Evolutionary conservation across 2,888 invertebrate genomes (phyloP), one percentile per base, ranked within the genome.

Genomic region (Drosophila testacea): DNA sequence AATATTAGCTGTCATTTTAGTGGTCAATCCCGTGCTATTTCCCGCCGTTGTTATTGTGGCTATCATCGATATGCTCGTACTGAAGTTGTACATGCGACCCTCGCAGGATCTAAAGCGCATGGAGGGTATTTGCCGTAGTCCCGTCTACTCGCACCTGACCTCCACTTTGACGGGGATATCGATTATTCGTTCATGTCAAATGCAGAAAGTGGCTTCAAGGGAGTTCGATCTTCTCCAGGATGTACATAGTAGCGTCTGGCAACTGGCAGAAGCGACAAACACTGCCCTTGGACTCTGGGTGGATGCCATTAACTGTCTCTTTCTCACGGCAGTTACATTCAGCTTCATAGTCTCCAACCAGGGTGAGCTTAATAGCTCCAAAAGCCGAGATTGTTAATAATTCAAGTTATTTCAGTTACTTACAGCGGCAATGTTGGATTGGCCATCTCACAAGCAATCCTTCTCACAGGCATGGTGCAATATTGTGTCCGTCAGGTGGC

Each of bases 131-230:
- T 94, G 95, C 56, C 94, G 96, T 69, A 97, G 97, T 92, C 98
- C 98, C 0, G 96, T 98, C 0, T 98, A 97, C 92, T 96, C 97
- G 0, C 97, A 98, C 91, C 94, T 98, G 80, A 95, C 96, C 11
- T 96, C 97, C 1, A 95, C 97, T 0, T 93, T 98, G 6, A 94
- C 96, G 67, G 98, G 98, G 2, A 94, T 98, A 34, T 95, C 96
- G 38, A 97, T 97, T 0, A 97, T 98, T 66, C 94, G 98, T 69
- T 96, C 97, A 0, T 95, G 95, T 4, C 94, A 94, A 22, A 95
- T 96, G 1, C 94, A 96, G 90, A 93, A 94, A 69, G 93, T 95
- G 84, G 94, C 98, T 46, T 94, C 94, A 41, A 94, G 94, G 80
- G 96, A 96, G 83, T 96, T 97, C 81, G 96, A 96, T 89, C 91